These are phyloP conservation scores for Rotaria magnacalcarata DNA, from an alignment of 2,888 invertebrate genomes.

Conservation along the genomic window DNA sequence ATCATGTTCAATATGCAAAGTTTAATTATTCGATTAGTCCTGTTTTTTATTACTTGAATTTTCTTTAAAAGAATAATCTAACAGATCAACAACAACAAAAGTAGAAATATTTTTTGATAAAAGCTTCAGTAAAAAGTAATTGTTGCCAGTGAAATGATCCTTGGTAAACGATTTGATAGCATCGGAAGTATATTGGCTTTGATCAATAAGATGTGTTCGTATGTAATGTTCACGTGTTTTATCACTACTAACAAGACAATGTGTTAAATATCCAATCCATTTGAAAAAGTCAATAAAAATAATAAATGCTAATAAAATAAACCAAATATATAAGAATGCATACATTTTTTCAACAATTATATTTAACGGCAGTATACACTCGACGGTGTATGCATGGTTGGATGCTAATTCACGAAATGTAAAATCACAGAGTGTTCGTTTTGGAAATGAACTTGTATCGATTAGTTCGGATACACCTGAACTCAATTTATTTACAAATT, in stretches of 20 bases:
- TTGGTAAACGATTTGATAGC: background rate
- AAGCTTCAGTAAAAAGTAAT: background rate
- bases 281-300: background rate
- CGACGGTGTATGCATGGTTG: conserved; percentile 42
- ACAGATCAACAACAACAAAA: background rate
- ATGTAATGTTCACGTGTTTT: background rate
- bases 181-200: background rate
- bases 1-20: too few species aligned
- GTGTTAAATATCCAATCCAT: background rate
- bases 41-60: too few species aligned
- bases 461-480: conserved; percentile 39
- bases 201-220: background rate
- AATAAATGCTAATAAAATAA: background rate
- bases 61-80: background rate
- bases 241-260: background rate
- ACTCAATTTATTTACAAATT: background rate
- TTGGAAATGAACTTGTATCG: conserved; percentile 44
- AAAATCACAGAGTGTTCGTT: conserved; percentile 45
- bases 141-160: background rate
- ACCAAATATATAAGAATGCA: conserved; percentile 42
- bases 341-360: conserved; percentile 44
- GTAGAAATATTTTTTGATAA: conserved; percentile 30
- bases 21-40: too few species aligned
- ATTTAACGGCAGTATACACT: conserved; percentile 46
- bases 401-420: conserved; percentile 42